phyloP scores from a whole-genome alignment of 2,113 vertebrate genomes.

The Phoenicopterus ruber region DNA sequence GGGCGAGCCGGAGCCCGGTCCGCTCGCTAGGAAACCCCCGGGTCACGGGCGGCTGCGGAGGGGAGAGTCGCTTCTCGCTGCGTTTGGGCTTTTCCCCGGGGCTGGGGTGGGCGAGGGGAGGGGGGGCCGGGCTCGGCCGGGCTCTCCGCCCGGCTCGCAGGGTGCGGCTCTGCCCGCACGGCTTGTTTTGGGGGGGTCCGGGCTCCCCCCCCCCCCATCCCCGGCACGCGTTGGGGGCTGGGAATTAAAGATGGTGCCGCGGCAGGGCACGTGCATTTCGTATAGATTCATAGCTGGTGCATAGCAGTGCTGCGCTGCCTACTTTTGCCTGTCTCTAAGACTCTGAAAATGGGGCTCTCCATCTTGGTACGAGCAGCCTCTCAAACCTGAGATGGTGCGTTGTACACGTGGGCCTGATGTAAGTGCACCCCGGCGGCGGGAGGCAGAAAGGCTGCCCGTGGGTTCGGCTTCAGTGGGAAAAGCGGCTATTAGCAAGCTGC shows the following conservation, averaged over 20 bases:
- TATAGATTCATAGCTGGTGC: accelerated
- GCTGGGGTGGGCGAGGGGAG: background rate
- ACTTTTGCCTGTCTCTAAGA: background rate
- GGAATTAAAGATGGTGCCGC: background rate
- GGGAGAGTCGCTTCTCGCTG: background rate
- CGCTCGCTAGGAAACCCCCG: background rate
- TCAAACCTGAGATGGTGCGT: background rate
- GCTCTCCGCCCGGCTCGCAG: too few species aligned
- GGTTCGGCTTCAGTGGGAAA: too few species aligned
- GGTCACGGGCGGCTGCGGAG: background rate
- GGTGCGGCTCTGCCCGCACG: background rate
- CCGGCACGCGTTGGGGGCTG: background rate
- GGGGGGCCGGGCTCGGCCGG: too few species aligned
- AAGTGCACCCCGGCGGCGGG: background rate
- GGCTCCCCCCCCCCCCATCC: too few species aligned
- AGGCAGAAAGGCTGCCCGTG: background rate
- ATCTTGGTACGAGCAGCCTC: background rate
- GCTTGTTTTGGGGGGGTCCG: too few species aligned
- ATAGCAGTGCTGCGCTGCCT: background rate
- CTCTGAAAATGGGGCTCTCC: background rate
- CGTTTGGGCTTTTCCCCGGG: accelerated
- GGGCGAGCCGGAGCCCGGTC: background rate
- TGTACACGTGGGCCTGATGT: background rate
- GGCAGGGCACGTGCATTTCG: background rate
- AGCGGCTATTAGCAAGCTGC: accelerated